A percentile compares a stretch with the other conserved stretches of the same genome.
These are phyloP conservation scores for Hyalella azteca DNA, from an alignment of 2,888 invertebrate genomes.

Conservation along the genomic window DNA sequence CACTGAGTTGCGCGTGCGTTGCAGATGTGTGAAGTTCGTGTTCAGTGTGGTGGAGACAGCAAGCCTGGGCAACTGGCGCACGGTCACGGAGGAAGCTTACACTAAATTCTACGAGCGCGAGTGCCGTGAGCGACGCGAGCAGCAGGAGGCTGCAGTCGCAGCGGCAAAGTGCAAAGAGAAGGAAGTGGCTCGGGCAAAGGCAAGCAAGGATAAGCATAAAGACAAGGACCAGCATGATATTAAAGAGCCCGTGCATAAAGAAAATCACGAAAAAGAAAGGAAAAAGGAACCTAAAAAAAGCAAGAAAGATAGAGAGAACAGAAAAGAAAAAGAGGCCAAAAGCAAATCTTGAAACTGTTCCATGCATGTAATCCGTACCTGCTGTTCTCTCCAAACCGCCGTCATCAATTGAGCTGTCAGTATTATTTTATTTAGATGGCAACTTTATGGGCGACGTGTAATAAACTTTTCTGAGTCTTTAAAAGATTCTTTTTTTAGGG, in stretches of 20 bases:
- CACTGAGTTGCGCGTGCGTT: background rate
- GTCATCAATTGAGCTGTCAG: too few relatives aligned
- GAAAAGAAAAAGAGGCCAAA: background rate
- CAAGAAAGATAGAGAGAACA: background rate
- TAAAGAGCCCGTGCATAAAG: background rate
- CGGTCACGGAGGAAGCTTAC: constrained; percentile 13
- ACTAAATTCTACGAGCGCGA: constrained; percentile 26
- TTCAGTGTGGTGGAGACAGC: constrained; percentile 57
- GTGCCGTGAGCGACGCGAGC: background rate
- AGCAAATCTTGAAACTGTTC: background rate
- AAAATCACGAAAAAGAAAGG: constrained; percentile 4
- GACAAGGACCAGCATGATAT: background rate
- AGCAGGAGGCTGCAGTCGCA: background rate
- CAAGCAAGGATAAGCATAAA: background rate
- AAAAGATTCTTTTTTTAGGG: too few relatives aligned
- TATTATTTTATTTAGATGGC: too few relatives aligned
- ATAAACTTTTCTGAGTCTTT: too few relatives aligned
- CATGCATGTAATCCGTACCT: too few relatives aligned
- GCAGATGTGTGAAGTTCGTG: constrained; percentile 57
- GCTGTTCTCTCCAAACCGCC: too few relatives aligned
- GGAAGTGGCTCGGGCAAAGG: background rate
- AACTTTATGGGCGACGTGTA: too few relatives aligned
- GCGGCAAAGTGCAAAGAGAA: constrained; percentile 14
- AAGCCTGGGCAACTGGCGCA: constrained; percentile 39
- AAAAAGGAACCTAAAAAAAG: constrained; percentile 2